These are phyloP conservation scores for Odontomyia ornata DNA, from an alignment of 2,888 invertebrate genomes.

Conservation along the genomic window DNA sequence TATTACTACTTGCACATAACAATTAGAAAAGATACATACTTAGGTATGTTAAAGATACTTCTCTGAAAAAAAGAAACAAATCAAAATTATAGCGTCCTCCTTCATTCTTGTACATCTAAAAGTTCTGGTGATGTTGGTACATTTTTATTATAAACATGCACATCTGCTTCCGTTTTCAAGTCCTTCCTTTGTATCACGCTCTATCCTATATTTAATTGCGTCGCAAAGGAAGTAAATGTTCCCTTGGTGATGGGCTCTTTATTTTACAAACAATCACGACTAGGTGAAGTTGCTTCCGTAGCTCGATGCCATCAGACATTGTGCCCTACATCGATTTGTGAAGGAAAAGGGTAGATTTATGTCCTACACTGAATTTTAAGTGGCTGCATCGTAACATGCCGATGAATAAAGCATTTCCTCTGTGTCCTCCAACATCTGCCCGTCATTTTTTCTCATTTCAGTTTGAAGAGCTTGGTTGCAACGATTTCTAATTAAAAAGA, in stretches of 20 bases:
- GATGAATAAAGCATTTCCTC: not conserved
- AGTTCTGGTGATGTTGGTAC: too few relatives aligned
- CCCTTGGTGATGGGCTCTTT: not conserved
- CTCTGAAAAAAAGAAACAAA: too few relatives aligned
- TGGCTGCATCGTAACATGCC: not conserved
- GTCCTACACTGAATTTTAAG: not conserved
- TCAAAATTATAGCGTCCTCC: too few relatives aligned
- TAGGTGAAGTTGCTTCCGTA: too few relatives aligned
- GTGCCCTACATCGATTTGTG: too few relatives aligned
- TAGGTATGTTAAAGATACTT: too few relatives aligned
- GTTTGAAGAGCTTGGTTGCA: constrained; percentile 1
- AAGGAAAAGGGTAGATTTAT: not conserved
- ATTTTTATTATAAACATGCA: not conserved
- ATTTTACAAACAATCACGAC: too few relatives aligned
- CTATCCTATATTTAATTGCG: too few relatives aligned
- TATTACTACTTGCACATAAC: too few relatives aligned
- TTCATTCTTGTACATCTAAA: too few relatives aligned
- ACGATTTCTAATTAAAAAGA: constrained; percentile 29
- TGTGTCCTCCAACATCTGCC: constrained; percentile 18
- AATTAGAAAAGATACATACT: too few relatives aligned
- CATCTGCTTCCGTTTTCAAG: constrained; percentile 1
- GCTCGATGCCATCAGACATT: too few relatives aligned
- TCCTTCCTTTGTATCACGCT: not conserved
- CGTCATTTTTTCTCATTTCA: not conserved
- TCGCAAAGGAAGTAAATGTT: not conserved